Base-by-base conservation (phyloP, 2,113 vertebrate genomes). In the Macheiramphus alcinus region DNA sequence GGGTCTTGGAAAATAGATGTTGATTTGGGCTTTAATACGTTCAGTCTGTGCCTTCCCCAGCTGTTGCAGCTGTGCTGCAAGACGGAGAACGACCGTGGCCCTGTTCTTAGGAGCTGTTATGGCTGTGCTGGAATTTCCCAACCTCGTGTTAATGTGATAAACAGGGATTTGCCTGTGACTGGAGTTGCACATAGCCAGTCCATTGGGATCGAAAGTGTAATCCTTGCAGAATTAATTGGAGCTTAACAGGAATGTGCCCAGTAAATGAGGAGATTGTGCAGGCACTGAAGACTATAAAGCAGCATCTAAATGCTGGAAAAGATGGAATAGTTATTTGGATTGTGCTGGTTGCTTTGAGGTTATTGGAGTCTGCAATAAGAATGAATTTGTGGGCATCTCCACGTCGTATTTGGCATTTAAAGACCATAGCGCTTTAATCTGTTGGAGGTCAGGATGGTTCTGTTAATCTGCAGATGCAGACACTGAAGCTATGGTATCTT, bases 31-130 rank as follows among this genome's bases (percentile, higher is more conserved):
- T 86, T 55, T 50, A 31, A 8, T 36, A 10, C 0, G 0, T 62
- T 82, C 13, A 27, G 48, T 14, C 53, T 8, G 4, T 86, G 43
- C 36, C n/a, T 86, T 85, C 53, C 45, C 20, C 42, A 80, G 61
- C 19, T 75, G 11, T 17, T 56, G 43, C 59, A 67, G 18, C 42
- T 3, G 0, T 48, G 19, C 17, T 83, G 63, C 42, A 65, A 58
- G 53, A 26, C 58, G 61, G 17, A 48, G 32, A 48, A 53, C 45
- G 42, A 16, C 58, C 62, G 11, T 1, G 34, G 31, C 14, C 11
- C 34, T 0, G 0, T 52, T 50, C 40, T 45, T 32, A 18, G 58
- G 36, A 58, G 23, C 40, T 79, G 11, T 42, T 63, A 7, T 1
- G 36, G 22, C 3, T 32, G 23, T 9, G n/a, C 50, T 90, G 90